Conservation (phyloP, 2,888 invertebrate species). For the Nomada goodeniana region DNA sequence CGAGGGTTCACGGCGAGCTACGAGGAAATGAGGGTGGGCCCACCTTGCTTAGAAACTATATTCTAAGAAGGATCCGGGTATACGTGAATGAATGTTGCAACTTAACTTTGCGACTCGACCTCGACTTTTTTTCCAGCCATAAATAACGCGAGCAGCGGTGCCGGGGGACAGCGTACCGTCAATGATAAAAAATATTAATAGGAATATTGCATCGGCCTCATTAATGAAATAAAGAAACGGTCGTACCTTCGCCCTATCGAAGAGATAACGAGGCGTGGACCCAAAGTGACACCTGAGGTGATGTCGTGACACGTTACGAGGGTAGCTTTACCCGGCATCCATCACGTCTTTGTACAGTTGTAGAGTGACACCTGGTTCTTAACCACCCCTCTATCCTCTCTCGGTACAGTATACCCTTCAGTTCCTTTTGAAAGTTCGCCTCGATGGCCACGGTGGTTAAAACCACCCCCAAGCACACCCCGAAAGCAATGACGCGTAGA, state of each 20-base stretch:
- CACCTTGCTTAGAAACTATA: slow-evolving; percentile 15
- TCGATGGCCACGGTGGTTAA: slow-evolving; percentile 57
- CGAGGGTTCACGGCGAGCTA: not conserved
- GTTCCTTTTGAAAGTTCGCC: slow-evolving; percentile 60
- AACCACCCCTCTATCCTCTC: slow-evolving; percentile 64
- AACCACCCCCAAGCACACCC: slow-evolving; percentile 67
- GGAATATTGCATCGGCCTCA: slow-evolving; percentile 23
- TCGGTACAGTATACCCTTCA: slow-evolving; percentile 51
- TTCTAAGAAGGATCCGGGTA: not conserved
- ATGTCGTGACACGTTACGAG: slow-evolving; percentile 78
- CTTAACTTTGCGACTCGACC: not conserved
- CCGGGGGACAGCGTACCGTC: not conserved
- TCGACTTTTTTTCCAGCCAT: not conserved
- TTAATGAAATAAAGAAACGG: slow-evolving; percentile 20
- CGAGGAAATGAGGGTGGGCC: not conserved
- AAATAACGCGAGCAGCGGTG: no score
- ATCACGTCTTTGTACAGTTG: slow-evolving; percentile 78
- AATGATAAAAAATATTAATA: not conserved
- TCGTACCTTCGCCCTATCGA: slow-evolving; percentile 54
- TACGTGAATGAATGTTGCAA: not conserved
- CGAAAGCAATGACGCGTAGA: slow-evolving; percentile 51
- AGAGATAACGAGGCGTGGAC: slow-evolving; percentile 80
- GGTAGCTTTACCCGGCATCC: slow-evolving; percentile 78
- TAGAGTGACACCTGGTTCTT: slow-evolving; percentile 81
- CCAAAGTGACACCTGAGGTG: slow-evolving; percentile 80